A percentile compares a stretch with the other conserved stretches of the same genome.
These are phyloP conservation scores for Eupithecia inturbata DNA, from an alignment of 2,888 invertebrate genomes.

Conservation along the genomic window DNA sequence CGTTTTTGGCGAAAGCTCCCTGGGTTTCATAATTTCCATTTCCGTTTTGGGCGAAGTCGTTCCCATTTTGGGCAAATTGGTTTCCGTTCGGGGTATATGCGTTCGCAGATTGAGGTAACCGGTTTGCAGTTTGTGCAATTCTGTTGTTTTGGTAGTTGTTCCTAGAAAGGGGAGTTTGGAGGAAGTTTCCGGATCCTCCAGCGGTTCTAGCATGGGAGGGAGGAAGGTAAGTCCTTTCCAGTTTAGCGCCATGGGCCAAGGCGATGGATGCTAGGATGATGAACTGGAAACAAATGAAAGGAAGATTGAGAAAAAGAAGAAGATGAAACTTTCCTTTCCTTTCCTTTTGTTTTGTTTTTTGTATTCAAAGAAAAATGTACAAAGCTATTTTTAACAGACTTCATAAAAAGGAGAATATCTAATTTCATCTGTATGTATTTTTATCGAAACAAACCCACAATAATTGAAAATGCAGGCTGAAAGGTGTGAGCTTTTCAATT, in stretches of 20 bases:
- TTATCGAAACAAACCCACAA: too few species aligned
- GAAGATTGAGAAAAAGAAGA: neutral
- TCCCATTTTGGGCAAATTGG: constrained; percentile 17
- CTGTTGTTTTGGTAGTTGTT: constrained; percentile 34
- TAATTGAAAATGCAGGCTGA: too few species aligned
- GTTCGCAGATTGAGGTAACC: constrained; percentile 4
- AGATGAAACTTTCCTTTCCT: neutral
- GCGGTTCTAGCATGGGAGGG: constrained; percentile 62
- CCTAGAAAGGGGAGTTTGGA: constrained; percentile 58
- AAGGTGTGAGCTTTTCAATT: too few species aligned
- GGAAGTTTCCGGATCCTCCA: constrained; percentile 64
- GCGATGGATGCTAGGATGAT: constrained; percentile 63
- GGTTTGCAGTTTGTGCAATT: constrained; percentile 28
- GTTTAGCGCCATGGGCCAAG: constrained; percentile 66
- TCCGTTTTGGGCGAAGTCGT: constrained; percentile 15
- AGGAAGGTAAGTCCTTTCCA: constrained; percentile 74
- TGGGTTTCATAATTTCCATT: constrained; percentile 1
- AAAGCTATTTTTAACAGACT: neutral
- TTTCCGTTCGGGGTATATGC: constrained; percentile 10
- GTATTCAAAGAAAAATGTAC: neutral
- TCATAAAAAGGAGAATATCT: neutral
- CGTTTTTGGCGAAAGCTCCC: constrained; percentile 36
- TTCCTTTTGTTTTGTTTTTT: neutral
- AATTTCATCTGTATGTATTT: too few species aligned
- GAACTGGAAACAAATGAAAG: constrained; percentile 57